These are phyloP conservation scores for Tetrapedia diversipes DNA, from an alignment of 2,888 invertebrate species.

Conservation along the genomic window DNA sequence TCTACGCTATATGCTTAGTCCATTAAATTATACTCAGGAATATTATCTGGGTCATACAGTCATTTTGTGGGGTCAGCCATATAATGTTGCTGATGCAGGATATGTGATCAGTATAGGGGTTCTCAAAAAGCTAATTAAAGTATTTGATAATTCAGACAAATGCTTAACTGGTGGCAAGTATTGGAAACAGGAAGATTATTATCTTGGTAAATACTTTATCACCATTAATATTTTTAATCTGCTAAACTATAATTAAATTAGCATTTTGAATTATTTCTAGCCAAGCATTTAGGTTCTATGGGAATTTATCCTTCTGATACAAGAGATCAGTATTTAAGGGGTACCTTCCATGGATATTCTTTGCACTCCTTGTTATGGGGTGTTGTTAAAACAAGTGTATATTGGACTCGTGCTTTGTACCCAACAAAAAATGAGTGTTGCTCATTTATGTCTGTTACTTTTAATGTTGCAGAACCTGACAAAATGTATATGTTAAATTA, in stretches of 20 bases:
- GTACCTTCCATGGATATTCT: conserved; percentile 84
- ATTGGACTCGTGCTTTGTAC: conserved; percentile 84
- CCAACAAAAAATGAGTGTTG: conserved; percentile 84
- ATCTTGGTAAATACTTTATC: conserved; percentile 82
- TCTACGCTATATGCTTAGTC: conserved; percentile 83
- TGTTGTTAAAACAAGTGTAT: conserved; percentile 80
- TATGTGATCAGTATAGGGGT: conserved; percentile 85
- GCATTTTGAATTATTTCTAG: conserved; percentile 73
- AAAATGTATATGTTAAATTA: conserved; percentile 85
- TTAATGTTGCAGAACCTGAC: conserved; percentile 84
- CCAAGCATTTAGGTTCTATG: conserved; percentile 84
- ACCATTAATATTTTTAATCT: not conserved
- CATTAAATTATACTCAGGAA: conserved; percentile 80
- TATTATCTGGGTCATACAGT: conserved; percentile 85
- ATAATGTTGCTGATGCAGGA: conserved; percentile 85
- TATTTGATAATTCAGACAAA: conserved; percentile 80
- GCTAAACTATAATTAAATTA: not conserved
- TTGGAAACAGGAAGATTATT: conserved; percentile 85
- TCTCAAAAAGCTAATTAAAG: conserved; percentile 80
- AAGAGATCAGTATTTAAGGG: conserved; percentile 83
- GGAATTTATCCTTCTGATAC: conserved; percentile 84
- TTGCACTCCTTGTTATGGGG: conserved; percentile 78
- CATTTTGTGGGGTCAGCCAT: conserved; percentile 84
- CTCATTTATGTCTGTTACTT: conserved; percentile 84
- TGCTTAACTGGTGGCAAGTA: conserved; percentile 84